These are phyloP conservation scores for Campoplex capitator DNA, from an alignment of 2,888 invertebrate genomes.

Conservation along the genomic window DNA sequence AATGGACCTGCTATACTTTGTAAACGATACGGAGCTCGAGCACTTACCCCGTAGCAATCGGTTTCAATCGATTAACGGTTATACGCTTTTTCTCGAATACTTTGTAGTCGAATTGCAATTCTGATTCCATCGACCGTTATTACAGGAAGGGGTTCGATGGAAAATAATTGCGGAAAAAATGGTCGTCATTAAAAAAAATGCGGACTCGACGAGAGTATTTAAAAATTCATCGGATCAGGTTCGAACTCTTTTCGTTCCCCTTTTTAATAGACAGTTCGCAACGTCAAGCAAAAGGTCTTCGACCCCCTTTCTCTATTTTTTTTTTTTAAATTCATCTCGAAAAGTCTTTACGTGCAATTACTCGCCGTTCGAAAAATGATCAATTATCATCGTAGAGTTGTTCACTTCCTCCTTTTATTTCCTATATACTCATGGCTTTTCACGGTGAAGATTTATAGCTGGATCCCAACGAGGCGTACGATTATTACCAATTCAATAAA, in stretches of 20 bases:
- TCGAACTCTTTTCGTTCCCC: not conserved
- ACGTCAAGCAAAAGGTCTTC: not conserved
- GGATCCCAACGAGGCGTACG: not conserved
- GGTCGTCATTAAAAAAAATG: not conserved
- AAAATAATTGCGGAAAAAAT: not conserved
- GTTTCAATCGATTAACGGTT: not conserved
- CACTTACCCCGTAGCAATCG: slow-evolving; percentile 1
- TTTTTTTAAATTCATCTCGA: not conserved
- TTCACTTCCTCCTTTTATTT: not conserved
- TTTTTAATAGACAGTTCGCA: not conserved
- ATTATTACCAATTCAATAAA: not conserved
- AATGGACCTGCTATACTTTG: slow-evolving; percentile 4
- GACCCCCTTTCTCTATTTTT: not conserved
- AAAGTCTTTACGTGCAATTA: not conserved
- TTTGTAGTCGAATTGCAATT: not conserved
- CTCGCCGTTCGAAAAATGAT: not conserved
- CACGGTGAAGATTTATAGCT: not conserved
- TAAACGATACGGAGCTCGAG: slow-evolving; percentile 16
- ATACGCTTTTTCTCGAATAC: not conserved
- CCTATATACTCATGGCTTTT: not conserved
- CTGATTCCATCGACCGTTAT: not conserved
- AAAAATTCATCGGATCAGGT: not conserved
- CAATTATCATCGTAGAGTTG: not conserved
- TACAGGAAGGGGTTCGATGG: not conserved
- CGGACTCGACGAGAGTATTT: not conserved